Base-by-base conservation (phyloP, 2,888 invertebrate genomes). In the Sesamia inferens region DNA sequence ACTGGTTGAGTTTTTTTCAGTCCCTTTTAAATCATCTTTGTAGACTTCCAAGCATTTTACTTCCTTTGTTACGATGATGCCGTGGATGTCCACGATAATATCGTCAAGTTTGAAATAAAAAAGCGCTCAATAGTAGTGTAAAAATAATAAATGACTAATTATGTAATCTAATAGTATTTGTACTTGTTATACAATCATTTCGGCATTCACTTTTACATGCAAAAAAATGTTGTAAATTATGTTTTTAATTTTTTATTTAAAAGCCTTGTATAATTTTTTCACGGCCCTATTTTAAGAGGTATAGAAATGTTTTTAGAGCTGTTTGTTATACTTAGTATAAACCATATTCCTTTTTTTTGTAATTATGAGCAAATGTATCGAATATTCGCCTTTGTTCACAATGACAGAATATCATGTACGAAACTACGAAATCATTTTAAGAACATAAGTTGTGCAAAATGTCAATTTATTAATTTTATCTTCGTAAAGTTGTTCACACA, bases 401-500 rank as follows among this genome's bases (percentile, higher is more conserved):
- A n/a, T 70, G 47, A 76, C 63, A 68, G 19, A 74, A 71, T 73
- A 64, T 65, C 65, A n/a, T 74, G 16, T 72, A 78, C 51, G 74
- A 84, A 78, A 84, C 83, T 83, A 83, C 78, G 74, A 85, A 85
- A 82, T 81, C 77, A 86, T 85, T 76, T 86, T 79, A 85, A 73
- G 82, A 89, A 88, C 87, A 88, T 88, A 89, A 86, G 92, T 93
- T 93, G 91, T 93, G 92, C 89, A 85, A 88, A 79, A 88, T 83
- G 92, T 92, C 92, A 92, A 92, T 93, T 92, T 88, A 78, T 90
- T 90, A 89, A 87, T 89, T 88, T 88, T 84, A 82, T 79, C 79
- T 77, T 75, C 74, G 79, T 82, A 82, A 83, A 61, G 79, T 86
- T 83, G 86, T 74, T 76, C 79, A 83, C 76, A 79, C 76, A 76